phyloP scores from a whole-genome alignment of 1,140 invertebrate genomes.

The Neodiprion virginianus region DNA sequence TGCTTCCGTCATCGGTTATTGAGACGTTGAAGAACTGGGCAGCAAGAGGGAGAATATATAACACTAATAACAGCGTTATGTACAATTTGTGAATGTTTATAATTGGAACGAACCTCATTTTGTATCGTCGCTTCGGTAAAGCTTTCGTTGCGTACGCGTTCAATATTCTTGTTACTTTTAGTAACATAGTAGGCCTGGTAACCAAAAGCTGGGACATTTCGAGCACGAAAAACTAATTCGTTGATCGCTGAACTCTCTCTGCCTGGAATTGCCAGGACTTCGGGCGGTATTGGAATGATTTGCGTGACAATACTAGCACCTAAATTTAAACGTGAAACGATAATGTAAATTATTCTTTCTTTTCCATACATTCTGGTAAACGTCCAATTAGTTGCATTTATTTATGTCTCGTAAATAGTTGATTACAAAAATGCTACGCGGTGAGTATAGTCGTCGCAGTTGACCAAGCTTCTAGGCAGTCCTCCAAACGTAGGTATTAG shows the following conservation, averaged over 20 bases:
- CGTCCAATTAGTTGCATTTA: too few species aligned
- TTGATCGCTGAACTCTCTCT: slow-evolving; percentile 65
- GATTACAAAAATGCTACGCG: too few species aligned
- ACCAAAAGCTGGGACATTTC: slow-evolving; percentile 70
- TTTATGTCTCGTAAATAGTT: too few species aligned
- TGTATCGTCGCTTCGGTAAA: background rate
- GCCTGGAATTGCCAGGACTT: slow-evolving; percentile 69
- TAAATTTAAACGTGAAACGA: slow-evolving; percentile 32
- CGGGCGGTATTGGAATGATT: slow-evolving; percentile 67
- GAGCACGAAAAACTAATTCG: slow-evolving; percentile 73
- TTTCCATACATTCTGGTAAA: too few species aligned
- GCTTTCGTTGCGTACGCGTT: slow-evolving; percentile 17
- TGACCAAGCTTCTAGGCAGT: too few species aligned
- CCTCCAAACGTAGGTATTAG: too few species aligned
- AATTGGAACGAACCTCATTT: background rate
- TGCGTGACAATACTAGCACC: slow-evolving; percentile 65
- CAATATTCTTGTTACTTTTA: slow-evolving; percentile 34
- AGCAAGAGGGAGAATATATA: slow-evolving; percentile 3
- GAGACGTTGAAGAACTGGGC: slow-evolving; percentile 55
- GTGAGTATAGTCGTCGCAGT: too few species aligned
- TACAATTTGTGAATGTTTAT: background rate
- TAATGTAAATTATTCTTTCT: background rate
- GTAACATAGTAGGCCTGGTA: slow-evolving; percentile 69
- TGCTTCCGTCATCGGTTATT: slow-evolving; percentile 63
- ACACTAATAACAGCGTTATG: background rate